These are phyloP conservation scores for Cosmorhoe ocellata DNA, from an alignment of 2,888 invertebrate species.

Conservation along the genomic window DNA sequence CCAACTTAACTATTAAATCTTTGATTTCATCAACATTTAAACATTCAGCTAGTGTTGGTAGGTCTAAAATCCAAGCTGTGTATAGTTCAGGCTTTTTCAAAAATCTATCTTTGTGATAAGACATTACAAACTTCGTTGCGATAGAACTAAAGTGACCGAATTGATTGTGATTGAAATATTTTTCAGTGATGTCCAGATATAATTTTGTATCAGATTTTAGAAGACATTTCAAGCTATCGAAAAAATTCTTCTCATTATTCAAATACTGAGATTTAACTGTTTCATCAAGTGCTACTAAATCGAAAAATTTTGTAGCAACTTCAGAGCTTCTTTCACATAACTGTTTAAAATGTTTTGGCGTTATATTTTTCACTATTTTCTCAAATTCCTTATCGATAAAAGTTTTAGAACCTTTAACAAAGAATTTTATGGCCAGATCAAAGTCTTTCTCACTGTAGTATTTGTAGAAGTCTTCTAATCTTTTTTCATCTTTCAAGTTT, in stretches of 20 bases:
- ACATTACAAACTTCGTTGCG: slow-evolving; percentile 37
- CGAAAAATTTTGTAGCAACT: slow-evolving; percentile 31
- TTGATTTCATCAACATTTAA: slow-evolving; percentile 36
- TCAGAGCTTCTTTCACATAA: slow-evolving; percentile 32
- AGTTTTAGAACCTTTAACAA: slow-evolving; percentile 25
- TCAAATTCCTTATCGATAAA: slow-evolving; percentile 25
- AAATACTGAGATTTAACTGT: slow-evolving; percentile 19
- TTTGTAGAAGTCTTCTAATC: slow-evolving; percentile 34
- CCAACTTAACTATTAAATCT: slow-evolving; percentile 35
- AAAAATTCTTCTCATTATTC: slow-evolving; percentile 17
- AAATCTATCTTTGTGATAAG: slow-evolving; percentile 33
- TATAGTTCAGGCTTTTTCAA: slow-evolving; percentile 40
- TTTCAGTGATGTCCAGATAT: slow-evolving; percentile 38
- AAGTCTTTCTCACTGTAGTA: slow-evolving; percentile 30
- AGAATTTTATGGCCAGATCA: slow-evolving; percentile 33
- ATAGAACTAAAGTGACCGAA: slow-evolving; percentile 23
- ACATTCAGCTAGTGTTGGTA: slow-evolving; percentile 31
- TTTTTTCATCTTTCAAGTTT: slow-evolving; percentile 23
- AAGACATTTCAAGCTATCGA: slow-evolving; percentile 21
- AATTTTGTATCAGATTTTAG: slow-evolving; percentile 31
- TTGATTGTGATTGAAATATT: slow-evolving; percentile 26
- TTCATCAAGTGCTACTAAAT: slow-evolving; percentile 20
- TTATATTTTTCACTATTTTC: slow-evolving; percentile 28
- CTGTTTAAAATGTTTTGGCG: slow-evolving; percentile 35
- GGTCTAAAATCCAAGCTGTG: slow-evolving; percentile 33